phyloP scores from a whole-genome alignment of 2,888 invertebrate genomes.

The Troglohyphantes excavatus region DNA sequence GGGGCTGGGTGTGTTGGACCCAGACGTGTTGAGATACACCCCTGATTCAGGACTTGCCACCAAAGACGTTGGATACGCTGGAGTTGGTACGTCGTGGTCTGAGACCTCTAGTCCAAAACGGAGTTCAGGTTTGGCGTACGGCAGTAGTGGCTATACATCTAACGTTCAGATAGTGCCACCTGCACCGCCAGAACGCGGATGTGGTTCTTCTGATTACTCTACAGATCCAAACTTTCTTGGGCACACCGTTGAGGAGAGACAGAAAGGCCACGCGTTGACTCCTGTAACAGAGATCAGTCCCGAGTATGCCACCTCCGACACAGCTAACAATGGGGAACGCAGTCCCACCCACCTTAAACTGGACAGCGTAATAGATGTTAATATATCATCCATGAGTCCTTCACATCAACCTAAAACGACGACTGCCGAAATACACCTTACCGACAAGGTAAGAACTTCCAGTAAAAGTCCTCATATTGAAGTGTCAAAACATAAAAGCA shows the following conservation, averaged over 20 bases:
- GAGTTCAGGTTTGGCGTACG: conserved; percentile 35
- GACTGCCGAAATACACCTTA: conserved; percentile 61
- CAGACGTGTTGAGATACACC: conserved; percentile 54
- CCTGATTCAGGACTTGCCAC: conserved; percentile 57
- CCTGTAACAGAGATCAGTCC: conserved; percentile 76
- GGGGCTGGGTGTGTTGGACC: neutral
- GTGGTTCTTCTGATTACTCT: conserved; percentile 30
- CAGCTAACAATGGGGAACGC: conserved; percentile 42
- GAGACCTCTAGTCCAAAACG: conserved; percentile 52
- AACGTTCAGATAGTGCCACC: neutral
- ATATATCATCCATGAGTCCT: conserved; percentile 51
- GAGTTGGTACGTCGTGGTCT: conserved; percentile 39
- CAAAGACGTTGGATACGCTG: conserved; percentile 37
- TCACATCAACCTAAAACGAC: conserved; percentile 37
- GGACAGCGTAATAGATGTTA: conserved; percentile 11
- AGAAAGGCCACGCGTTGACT: conserved; percentile 73
- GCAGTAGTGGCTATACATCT: conserved; percentile 1
- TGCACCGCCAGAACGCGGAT: neutral
- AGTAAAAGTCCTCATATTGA: neutral
- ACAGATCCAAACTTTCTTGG: conserved; percentile 53
- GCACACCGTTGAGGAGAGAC: conserved; percentile 64
- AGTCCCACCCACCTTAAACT: conserved; percentile 43
- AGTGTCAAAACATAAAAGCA: neutral
- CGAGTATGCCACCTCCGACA: conserved; percentile 68
- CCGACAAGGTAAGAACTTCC: conserved; percentile 38